Evolutionary conservation across 2,797 vertebrate species (phyloP), one percentile per base, ranked within the genome.

Genomic region (Nyctibius grandis): DNA sequence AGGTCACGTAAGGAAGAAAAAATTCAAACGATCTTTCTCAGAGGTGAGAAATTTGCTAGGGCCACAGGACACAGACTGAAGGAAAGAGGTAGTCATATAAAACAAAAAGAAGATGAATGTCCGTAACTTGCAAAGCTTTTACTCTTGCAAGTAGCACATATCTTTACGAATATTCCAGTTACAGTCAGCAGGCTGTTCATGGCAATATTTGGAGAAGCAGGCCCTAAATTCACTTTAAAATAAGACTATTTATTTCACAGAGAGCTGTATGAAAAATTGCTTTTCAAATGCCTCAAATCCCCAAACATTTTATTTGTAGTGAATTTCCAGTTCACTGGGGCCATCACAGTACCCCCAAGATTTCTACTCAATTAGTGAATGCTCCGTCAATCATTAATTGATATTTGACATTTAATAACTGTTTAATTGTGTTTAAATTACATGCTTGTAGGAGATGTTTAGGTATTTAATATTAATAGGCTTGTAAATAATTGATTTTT

Each of bases 401-500:
- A 91, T 91, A 74, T 89, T 85, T 86, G 51, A 57, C 25, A 57
- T 72, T 70, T 68, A 76, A 36, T 75, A 80, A 67, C 26, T 26
- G 21, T 40, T 91, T 88, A 93, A 85, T n/a, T 85, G 13, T 20
- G 33, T 74, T 94, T 95, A 79, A 88, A 78, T 63, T 72, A 15
- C 33, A 40, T 42, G 31, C 5, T 92, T 2, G 11, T 86, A 25
- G 36, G 26, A 94, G 29, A n/a, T 18, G 34, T 28, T 72, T 44
- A 78, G 79, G n/a, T 74, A 68, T 89, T 93, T 88, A 88, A 75
- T 36, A 79, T 57, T 64, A 60, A 48, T 16, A 44, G 10, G n/a
- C 57, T 93, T 95, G 54, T 59, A 87, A 93, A 82, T 45, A 75
- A 84, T 51, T 34, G 29, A 68, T 78, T 86, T 95, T 89, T 88